These are phyloP conservation scores for Heliconius eleuchia DNA, from an alignment of 1,140 invertebrate species.

Conservation along the genomic window DNA sequence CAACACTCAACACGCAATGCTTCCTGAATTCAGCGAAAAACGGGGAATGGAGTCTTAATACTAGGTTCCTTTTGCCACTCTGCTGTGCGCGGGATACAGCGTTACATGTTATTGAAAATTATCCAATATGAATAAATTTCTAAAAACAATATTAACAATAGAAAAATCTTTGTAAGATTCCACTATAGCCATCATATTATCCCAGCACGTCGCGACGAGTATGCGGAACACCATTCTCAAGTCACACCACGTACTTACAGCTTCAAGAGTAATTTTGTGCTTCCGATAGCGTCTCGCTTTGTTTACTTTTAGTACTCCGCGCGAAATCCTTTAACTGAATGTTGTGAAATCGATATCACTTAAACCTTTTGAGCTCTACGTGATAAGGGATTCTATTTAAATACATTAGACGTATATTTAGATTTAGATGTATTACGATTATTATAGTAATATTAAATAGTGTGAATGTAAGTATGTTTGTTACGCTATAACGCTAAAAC, in stretches of 20 bases:
- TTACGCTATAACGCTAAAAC: too few species aligned
- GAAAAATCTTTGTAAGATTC: conserved; percentile 14
- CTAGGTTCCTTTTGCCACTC: too few species aligned
- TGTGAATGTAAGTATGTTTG: too few species aligned
- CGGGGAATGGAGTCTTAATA: too few species aligned
- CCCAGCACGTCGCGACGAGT: conserved; percentile 16
- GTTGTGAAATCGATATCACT: background rate
- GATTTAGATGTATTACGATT: background rate
- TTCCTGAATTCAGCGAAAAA: too few species aligned
- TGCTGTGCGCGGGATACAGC: background rate
- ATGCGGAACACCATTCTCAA: conserved; percentile 16
- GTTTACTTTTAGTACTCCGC: conserved; percentile 6
- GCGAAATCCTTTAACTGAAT: conserved; percentile 16
- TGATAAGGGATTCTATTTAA: background rate
- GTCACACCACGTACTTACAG: conserved; percentile 18
- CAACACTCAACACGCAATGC: too few species aligned
- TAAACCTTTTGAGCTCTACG: background rate
- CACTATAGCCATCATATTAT: conserved; percentile 6
- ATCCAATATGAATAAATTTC: background rate
- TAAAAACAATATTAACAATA: conserved; percentile 9
- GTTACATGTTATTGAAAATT: background rate
- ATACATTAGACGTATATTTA: background rate
- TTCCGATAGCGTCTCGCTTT: conserved; percentile 17
- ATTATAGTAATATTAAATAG: background rate
- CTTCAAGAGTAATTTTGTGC: conserved; percentile 4